Percentiles rank a stretch among this genome's conserved stretches.
Conservation (phyloP, 2,888 invertebrate species). For the Archaeoteleia sp. region DNA sequence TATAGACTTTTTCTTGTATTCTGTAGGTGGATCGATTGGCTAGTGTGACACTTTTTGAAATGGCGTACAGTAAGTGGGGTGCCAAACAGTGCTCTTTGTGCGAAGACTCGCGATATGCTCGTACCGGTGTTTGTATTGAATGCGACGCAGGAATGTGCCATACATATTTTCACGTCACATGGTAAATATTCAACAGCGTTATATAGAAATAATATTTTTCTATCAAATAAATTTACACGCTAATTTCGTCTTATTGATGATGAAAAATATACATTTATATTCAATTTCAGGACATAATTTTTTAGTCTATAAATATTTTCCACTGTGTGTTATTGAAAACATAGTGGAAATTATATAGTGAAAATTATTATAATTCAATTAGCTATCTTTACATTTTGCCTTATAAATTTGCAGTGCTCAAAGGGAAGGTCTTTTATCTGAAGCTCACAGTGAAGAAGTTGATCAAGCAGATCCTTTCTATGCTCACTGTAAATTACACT, state of each 20-base stretch:
- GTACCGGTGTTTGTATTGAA: constrained; percentile 96
- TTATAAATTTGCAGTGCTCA: too few relatives aligned
- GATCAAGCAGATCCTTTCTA: constrained; percentile 98
- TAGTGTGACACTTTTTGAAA: constrained; percentile 95
- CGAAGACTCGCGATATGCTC: constrained; percentile 88
- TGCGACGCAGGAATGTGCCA: constrained; percentile 99
- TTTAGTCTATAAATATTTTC: too few relatives aligned
- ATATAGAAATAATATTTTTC: too few relatives aligned
- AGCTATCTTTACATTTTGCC: constrained; percentile 41
- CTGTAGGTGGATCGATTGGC: constrained; percentile 86
- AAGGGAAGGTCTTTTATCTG: constrained; percentile 92
- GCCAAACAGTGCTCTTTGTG: constrained; percentile 94
- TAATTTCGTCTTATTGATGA: too few relatives aligned
- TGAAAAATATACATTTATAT: too few relatives aligned
- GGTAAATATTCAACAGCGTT: too few relatives aligned
- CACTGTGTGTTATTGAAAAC: neutral
- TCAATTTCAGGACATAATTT: too few relatives aligned
- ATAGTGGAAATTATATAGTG: constrained; percentile 1
- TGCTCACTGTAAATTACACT: constrained; percentile 96
- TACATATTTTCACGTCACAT: constrained; percentile 97
- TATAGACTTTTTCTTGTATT: constrained; percentile 6
- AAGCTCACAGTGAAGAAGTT: constrained; percentile 92
- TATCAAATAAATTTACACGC: too few relatives aligned
- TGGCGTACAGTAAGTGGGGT: constrained; percentile 98
- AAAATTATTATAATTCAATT: constrained; percentile 8